Conservation (phyloP, 2,113 vertebrate species). For the Takifugu bimaculatus region DNA sequence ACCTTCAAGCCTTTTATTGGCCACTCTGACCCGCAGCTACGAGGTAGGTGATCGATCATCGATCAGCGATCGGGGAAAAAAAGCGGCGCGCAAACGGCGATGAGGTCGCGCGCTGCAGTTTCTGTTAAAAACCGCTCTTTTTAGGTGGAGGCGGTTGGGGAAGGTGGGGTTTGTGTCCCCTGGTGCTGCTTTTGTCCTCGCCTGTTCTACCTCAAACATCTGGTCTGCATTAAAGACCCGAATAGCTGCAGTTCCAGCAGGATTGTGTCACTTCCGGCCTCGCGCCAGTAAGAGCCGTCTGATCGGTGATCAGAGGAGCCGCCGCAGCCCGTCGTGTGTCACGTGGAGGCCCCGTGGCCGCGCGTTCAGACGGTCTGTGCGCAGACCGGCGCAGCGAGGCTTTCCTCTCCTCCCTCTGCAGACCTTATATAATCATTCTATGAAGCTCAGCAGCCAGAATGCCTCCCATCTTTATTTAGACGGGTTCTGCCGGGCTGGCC, state of each 20-base stretch:
- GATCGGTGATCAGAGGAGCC: not conserved
- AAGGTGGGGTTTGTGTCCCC: not conserved
- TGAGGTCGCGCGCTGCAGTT: not conserved
- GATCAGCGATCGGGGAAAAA: too few relatives aligned
- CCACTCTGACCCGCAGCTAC: slow-evolving; percentile 70
- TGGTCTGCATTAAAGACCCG: slow-evolving; percentile 58
- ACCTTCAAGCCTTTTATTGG: slow-evolving; percentile 76
- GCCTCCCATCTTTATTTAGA: not conserved
- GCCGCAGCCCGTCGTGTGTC: not conserved
- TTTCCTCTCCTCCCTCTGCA: slow-evolving; percentile 9
- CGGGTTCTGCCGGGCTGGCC: too few relatives aligned
- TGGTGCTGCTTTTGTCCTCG: slow-evolving; percentile 13
- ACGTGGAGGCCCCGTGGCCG: slow-evolving; percentile 1
- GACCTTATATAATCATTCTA: slow-evolving; percentile 36
- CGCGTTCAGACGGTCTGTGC: too few relatives aligned
- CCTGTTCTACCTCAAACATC: slow-evolving; percentile 41
- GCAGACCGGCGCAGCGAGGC: not conserved
- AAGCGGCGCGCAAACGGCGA: too few relatives aligned
- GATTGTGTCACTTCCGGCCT: slow-evolving; percentile 64
- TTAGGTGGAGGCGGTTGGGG: too few relatives aligned
- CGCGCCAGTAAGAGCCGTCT: slow-evolving; percentile 11
- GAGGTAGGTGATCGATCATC: slow-evolving; percentile 55
- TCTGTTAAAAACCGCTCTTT: not conserved
- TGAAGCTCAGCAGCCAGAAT: slow-evolving; percentile 10
- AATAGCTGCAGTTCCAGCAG: slow-evolving; percentile 34